Base-by-base conservation (phyloP, 2,113 vertebrate genomes). In the Coptodon rendalli region DNA sequence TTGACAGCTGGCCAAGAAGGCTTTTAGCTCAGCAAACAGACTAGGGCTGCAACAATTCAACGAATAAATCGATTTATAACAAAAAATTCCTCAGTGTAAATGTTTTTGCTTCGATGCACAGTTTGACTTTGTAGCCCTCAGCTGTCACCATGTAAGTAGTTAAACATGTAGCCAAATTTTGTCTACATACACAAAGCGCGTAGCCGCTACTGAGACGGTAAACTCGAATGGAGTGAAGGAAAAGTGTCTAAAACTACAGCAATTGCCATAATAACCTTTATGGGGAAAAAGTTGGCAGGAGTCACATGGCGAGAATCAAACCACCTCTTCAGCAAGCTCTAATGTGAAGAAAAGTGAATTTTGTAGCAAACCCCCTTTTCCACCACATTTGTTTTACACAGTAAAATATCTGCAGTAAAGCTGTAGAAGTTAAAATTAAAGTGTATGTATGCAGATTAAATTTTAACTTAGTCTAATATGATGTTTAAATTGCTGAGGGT, bases 111-210 rank as follows among this genome's bases (percentile, higher is more conserved):
- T 68, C 1, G 0, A 68, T 12, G 19, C 2, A 2, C 63, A 68
- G 19, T 38, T 68, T 68, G 38, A 38, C 61, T 68, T 68, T 68
- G 61, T 68, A 68, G 63, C 63, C 61, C 19, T 68, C 63, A 38
- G 63, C 19, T 68, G 63, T 68, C 34, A 22, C 61, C 10, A 5
- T 66, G 61, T 66, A 38, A 66, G 61, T 66, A 66, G 61, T 66
- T 68, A 22, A 38, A 38, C 63, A 38, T 68, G 19, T 66, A 66
- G 61, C 34, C 2, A 0, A 66, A 66, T 66, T 38, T 38, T 66
- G 34, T 68, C 63, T 68, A 22, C 3, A 38, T 38, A 68, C 63
- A 22, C 63, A 68, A 22, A n/a, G 63, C 6, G 34, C 6, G 6
- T 22, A 40, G n/a, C 36, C 1, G 7, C 36, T 68, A 68, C 36